Base-by-base conservation (phyloP, 2,888 invertebrate species). In the Agonopterix alstromeriana region DNA sequence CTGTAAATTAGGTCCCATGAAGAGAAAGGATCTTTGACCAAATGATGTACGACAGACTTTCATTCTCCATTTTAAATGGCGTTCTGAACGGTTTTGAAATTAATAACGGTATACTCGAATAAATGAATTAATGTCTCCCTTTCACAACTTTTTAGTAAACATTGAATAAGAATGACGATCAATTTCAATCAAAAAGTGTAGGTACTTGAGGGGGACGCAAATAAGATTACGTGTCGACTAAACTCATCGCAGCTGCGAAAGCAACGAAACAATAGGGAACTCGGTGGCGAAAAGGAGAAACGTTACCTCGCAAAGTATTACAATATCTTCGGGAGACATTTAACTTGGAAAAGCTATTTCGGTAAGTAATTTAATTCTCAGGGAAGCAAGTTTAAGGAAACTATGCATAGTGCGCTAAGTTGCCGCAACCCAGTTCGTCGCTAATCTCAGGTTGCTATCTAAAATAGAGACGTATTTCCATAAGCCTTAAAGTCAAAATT, bases 301-400 rank as follows among this genome's bases (percentile, higher is more conserved):
- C 55, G 58, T 65, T 63, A 66, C 69, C 65, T 71, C 64, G 60
- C 58, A 60, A 65, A 70, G 68, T 72, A 68, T 68, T 63, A 77
- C 72, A 76, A 67, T 75, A 73, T 75, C 64, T 67, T 56, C 52
- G 53, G 55, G 54, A 70, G 61, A 71, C 67, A 70, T 75, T 76
- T 72, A 70, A 73, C 67, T 73, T 60, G 59, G 69, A 67, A 75
- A 79, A 74, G 77, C 77, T 76, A 76, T 83, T 77, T 73, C 69
- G 66, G 70, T 73, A 73, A 77, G 75, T 76, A 75, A 79, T 80
- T 79, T 74, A 79, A 81, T 82, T 77, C 70, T 57, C 61, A 53
- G 53, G 58, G 57, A 68, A 63, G 68, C 66, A 66, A 78, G 74
- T 79, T 75, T 27, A 60, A 56, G 60, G 57, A 61, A 78, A 78